Base-by-base conservation (phyloP, 2,113 vertebrate species). In the Clarias macrocephalus region DNA sequence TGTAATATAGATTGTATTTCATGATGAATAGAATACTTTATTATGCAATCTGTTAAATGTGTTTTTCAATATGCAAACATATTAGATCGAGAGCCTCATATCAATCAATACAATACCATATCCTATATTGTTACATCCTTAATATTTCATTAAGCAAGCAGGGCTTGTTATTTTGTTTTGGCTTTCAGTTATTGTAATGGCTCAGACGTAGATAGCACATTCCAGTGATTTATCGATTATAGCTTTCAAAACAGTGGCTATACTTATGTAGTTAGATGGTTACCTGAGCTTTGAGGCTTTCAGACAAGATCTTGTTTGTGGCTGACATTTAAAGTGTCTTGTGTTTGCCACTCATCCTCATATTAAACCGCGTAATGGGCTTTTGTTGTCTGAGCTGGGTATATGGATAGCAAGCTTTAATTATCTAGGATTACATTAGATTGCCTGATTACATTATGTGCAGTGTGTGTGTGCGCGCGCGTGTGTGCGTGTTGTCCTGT, bases 321-420 rank as follows among this genome's bases (percentile, higher is more conserved):
- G 23, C 3, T 75, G 72, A 25, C 33, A 75, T 75, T 48, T 21
- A 75, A 4, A 75, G 12, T 54, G 23, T 54, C 10, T n/a, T 76
- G 73, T 54, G 25, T 52, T 76, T 54, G 23, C 42, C 54, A 25
- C 75, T 77, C 48, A 23, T 77, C 48, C 4, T n/a, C 48, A 25
- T 77, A 54, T 54, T 54, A 23, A 54, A 23, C 33, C 33, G 21
- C 19, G 10, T 73, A 42, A 21, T 73, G 70, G 70, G 8, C 63
- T 73, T 73, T 73, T 73, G 33, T 73, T 72, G 30, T 72, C 70
- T 73, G 70, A 73, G 16, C 70, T 42, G 30, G 33, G 66, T 18
- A 2, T 70, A 33, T 33, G 33, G 30, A 33, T 42, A 73, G 33
- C 30, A 72, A 72, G 65, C 30, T 72, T 30, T 72, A 16, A 30